Conservation (phyloP, 2,797 vertebrate species). For the Rhabdophis nuchalis region DNA sequence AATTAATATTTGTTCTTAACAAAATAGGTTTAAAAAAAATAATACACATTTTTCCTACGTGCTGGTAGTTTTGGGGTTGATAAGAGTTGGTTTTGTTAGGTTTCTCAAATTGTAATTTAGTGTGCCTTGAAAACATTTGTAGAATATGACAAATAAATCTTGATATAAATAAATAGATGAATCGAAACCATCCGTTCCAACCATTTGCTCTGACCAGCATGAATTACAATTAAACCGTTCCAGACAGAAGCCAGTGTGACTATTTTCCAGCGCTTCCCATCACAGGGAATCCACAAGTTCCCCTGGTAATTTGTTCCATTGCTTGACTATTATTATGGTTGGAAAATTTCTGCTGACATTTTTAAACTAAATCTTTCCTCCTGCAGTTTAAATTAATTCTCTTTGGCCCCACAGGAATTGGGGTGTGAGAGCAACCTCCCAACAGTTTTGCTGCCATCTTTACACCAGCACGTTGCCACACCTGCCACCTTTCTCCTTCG, state of each 20-base stretch:
- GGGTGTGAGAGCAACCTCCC: background rate
- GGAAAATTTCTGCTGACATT: conserved; percentile 41
- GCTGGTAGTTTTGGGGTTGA: background rate
- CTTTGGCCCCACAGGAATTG: conserved; percentile 7
- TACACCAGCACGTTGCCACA: too few relatives aligned
- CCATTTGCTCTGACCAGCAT: conserved; percentile 1
- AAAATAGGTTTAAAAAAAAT: background rate
- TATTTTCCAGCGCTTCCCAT: conserved; percentile 20
- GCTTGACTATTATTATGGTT: conserved; percentile 37
- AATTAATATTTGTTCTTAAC: background rate
- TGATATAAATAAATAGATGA: background rate
- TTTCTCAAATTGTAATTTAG: background rate
- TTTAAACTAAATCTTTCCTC: conserved; percentile 26
- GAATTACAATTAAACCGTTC: conserved; percentile 15
- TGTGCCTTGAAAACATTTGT: background rate
- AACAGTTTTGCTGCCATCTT: background rate
- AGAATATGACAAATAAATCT: background rate
- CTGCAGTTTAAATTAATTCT: conserved; percentile 11
- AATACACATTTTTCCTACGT: background rate
- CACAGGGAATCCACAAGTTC: conserved; percentile 25
- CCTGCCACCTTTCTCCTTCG: background rate
- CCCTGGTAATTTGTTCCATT: conserved; percentile 37
- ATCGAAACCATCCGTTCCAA: background rate
- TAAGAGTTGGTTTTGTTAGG: background rate
- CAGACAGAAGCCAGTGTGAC: conserved; percentile 29